Percentiles rank a stretch among this genome's conserved stretches.
Evolutionary conservation across 1,140 invertebrate genomes (phyloP).

Genomic region (Laupala kohalensis): DNA sequence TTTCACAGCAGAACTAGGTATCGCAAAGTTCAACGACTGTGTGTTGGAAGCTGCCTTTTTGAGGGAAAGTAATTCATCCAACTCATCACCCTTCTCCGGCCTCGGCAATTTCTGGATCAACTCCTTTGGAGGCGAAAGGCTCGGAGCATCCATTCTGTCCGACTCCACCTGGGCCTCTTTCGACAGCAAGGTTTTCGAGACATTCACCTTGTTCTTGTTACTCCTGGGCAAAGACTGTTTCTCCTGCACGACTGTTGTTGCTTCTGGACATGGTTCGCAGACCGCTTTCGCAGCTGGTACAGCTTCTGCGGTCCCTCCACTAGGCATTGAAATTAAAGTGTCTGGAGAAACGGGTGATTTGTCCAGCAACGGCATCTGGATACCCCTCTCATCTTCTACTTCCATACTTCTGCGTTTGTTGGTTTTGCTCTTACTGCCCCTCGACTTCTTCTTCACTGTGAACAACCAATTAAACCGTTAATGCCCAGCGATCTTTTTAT

Average conservation of each 20-base stretch:
- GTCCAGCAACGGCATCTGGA: too few species aligned
- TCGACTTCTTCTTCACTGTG: not conserved
- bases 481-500: too few species aligned
- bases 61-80: constrained; percentile 4
- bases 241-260: too few species aligned
- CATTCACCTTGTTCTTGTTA: not conserved
- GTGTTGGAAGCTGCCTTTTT: not conserved
- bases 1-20: not conserved
- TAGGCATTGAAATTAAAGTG: too few species aligned
- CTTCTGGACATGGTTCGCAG: not conserved
- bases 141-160: too few species aligned
- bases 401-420: not conserved
- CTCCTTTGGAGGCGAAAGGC: not conserved
- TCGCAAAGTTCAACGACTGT: not conserved
- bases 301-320: too few species aligned
- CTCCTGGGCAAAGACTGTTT: too few species aligned
- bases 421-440: not conserved
- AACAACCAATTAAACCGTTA: too few species aligned
- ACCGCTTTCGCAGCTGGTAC: not conserved
- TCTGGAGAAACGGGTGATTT: too few species aligned
- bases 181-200: not conserved
- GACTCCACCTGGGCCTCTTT: not conserved
- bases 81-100: not conserved
- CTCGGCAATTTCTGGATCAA: not conserved
- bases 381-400: not conserved